Percentiles rank a stretch among this genome's conserved stretches.
Evolutionary conservation across 2,888 invertebrate species (phyloP).

Genomic region (Smittia sp.): DNA sequence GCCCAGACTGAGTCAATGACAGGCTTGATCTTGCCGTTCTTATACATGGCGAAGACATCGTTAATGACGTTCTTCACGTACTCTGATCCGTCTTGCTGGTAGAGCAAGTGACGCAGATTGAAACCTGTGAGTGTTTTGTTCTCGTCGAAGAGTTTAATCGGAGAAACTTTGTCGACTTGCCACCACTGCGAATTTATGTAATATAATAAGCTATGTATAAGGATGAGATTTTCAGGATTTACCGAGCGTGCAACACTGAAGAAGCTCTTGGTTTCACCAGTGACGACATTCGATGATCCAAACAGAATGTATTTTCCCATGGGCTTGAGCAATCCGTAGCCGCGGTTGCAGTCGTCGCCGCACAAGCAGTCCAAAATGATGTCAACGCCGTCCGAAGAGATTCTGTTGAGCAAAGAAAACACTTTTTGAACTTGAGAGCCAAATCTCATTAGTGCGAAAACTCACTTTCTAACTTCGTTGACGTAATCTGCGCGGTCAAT

Average conservation of each 20-base stretch:
- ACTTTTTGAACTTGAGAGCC: no score
- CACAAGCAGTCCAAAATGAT: slow-evolving; percentile 84
- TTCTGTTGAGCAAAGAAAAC: slow-evolving; percentile 54
- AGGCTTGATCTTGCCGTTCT: slow-evolving; percentile 75
- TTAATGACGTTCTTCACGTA: slow-evolving; percentile 70
- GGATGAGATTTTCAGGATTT: slow-evolving; percentile 53
- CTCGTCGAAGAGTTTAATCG: slow-evolving; percentile 83
- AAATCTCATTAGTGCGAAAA: no score
- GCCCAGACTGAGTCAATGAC: slow-evolving; percentile 83
- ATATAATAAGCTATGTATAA: background rate
- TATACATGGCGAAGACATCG: slow-evolving; percentile 72
- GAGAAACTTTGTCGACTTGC: slow-evolving; percentile 89
- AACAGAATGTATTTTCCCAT: slow-evolving; percentile 87
- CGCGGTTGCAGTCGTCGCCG: slow-evolving; percentile 84
- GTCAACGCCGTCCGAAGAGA: slow-evolving; percentile 76
- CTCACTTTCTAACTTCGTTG: slow-evolving; percentile 81
- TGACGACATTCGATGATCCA: slow-evolving; percentile 84
- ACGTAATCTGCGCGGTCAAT: slow-evolving; percentile 79
- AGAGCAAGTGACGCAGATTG: slow-evolving; percentile 78
- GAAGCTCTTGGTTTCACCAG: slow-evolving; percentile 88
- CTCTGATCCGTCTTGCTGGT: slow-evolving; percentile 70
- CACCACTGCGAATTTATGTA: slow-evolving; percentile 66
- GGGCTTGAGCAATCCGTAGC: slow-evolving; percentile 77
- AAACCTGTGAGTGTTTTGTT: slow-evolving; percentile 81
- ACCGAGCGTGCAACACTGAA: slow-evolving; percentile 87